Conservation (phyloP, 2,113 vertebrate genomes). For the Podocnemis expansa region DNA sequence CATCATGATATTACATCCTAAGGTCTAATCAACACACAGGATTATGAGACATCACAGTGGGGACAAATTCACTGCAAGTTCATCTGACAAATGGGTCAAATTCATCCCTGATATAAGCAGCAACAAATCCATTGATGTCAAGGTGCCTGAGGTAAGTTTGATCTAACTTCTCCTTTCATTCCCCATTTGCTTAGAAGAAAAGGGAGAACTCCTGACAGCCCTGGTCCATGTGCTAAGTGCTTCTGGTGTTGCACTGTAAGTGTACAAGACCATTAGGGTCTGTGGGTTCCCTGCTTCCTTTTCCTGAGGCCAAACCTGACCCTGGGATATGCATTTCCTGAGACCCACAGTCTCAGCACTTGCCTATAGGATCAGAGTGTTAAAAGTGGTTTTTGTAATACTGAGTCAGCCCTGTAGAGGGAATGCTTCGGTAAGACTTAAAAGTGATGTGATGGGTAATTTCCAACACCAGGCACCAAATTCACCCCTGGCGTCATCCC, state of each 20-base stretch:
- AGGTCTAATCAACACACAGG: not conserved
- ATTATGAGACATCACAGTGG: not conserved
- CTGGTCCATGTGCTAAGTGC: not conserved
- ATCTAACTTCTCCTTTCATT: not conserved
- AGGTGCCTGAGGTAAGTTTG: not conserved
- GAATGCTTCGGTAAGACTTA: conserved; percentile 69
- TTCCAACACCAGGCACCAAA: not conserved
- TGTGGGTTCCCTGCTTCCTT: not conserved
- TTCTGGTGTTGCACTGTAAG: not conserved
- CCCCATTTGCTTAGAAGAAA: not conserved
- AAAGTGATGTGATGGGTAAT: not conserved
- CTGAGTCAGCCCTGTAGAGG: conserved; percentile 65
- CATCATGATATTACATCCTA: not conserved
- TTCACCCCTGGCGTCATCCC: not conserved
- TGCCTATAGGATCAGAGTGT: not conserved
- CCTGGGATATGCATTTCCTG: not conserved
- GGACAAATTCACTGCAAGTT: not conserved
- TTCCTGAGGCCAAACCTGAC: not conserved
- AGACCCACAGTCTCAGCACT: accelerated
- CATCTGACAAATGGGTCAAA: not conserved
- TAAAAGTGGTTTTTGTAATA: conserved; percentile 41
- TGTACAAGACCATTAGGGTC: not conserved
- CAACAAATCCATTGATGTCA: not conserved
- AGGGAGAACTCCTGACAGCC: not conserved
- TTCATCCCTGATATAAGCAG: not conserved